Percentiles rank a stretch among this genome's conserved stretches.
Conservation (phyloP, 2,888 invertebrate genomes). For the Parascotia fuliginaria region DNA sequence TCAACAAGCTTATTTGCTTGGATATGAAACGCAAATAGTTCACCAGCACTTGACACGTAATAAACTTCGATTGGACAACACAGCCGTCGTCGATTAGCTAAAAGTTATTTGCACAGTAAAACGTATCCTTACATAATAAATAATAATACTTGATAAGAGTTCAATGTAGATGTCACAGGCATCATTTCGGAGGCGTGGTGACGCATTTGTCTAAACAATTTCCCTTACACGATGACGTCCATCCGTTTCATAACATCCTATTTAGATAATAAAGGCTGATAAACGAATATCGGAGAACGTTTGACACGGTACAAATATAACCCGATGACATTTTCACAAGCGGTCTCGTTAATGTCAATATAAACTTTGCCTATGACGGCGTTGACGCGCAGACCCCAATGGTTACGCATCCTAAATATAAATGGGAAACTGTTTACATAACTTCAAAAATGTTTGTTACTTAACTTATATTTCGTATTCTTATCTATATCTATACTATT, state of each 20-base stretch:
- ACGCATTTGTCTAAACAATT: constrained; percentile 61
- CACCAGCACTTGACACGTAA: constrained; percentile 4
- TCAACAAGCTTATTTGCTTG: too few relatives aligned
- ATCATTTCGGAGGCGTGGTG: constrained; percentile 59
- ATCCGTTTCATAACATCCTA: constrained; percentile 65
- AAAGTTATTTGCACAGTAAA: constrained; percentile 26
- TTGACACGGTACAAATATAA: constrained; percentile 56
- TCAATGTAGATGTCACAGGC: constrained; percentile 43
- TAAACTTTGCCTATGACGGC: constrained; percentile 39
- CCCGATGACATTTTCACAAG: constrained; percentile 51
- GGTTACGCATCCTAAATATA: constrained; percentile 16
- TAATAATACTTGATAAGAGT: constrained; percentile 25
- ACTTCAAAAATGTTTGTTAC: not conserved
- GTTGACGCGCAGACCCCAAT: constrained; percentile 19
- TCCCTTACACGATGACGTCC: constrained; percentile 64
- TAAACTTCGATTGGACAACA: not conserved
- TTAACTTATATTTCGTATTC: too few relatives aligned
- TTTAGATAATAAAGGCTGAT: constrained; percentile 69
- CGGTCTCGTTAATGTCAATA: constrained; percentile 48
- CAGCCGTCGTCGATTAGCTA: constrained; percentile 29
- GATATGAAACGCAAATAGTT: too few relatives aligned
- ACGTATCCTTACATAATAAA: constrained; percentile 40
- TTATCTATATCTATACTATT: too few relatives aligned
- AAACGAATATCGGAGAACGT: constrained; percentile 58
- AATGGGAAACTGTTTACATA: constrained; percentile 14